Evolutionary conservation across 2,797 vertebrate species (phyloP).

Genomic region (Knipowitschia caucasica): DNA sequence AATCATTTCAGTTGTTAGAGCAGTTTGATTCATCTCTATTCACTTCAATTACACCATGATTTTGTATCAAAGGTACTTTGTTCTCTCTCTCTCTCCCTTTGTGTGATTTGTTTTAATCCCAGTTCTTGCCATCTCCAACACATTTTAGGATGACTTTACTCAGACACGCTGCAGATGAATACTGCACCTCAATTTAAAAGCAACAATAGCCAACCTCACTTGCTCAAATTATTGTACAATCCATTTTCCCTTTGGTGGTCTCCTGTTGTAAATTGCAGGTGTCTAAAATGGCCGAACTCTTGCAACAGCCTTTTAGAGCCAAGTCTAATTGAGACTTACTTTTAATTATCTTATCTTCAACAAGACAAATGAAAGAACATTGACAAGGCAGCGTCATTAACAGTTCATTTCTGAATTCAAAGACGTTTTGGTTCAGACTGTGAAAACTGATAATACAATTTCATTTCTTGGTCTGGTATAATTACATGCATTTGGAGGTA

Average conservation of each 20-base stretch:
- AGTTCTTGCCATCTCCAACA: too few relatives aligned
- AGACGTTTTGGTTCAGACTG: constrained; percentile 38
- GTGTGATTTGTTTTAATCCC: too few relatives aligned
- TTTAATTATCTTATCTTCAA: constrained; percentile 5
- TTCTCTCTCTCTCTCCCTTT: too few relatives aligned
- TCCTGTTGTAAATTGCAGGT: background rate
- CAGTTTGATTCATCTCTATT: constrained; percentile 35
- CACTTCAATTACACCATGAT: constrained; percentile 31
- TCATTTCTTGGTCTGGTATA: constrained; percentile 38
- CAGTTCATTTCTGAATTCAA: constrained; percentile 39
- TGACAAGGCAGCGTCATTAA: constrained; percentile 20
- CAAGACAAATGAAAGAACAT: constrained; percentile 7
- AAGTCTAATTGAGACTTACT: background rate
- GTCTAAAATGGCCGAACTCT: background rate
- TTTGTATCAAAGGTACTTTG: constrained; percentile 24
- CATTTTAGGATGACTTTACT: background rate
- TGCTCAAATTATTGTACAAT: background rate
- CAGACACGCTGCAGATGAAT: constrained; percentile 6
- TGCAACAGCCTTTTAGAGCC: background rate
- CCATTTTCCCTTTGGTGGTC: background rate
- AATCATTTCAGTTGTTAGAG: constrained; percentile 49
- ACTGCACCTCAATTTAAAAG: background rate
- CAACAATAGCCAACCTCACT: background rate
- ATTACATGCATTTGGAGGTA: constrained; percentile 34
- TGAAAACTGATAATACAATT: constrained; percentile 56